These are phyloP conservation scores for Mesochorus sp. DNA, from an alignment of 2,888 invertebrate genomes.

Conservation along the genomic window DNA sequence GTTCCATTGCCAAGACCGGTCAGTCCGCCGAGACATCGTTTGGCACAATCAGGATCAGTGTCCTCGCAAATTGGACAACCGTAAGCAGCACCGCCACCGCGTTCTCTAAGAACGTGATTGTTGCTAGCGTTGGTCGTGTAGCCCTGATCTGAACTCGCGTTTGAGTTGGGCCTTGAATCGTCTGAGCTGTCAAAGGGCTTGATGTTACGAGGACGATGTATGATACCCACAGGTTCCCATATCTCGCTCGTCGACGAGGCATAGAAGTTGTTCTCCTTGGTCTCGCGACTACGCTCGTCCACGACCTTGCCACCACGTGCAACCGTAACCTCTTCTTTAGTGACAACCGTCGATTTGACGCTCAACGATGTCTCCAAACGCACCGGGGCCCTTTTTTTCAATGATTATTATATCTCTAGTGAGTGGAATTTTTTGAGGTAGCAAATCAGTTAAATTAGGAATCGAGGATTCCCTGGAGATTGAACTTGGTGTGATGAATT, in stretches of 20 bases:
- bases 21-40: conserved; percentile 74
- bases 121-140: conserved; percentile 79
- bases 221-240: conserved; percentile 85
- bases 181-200: conserved; percentile 80
- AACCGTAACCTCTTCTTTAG: conserved; percentile 88
- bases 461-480: too few relatives aligned
- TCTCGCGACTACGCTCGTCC: conserved; percentile 88
- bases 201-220: conserved; percentile 76
- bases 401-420: conserved; percentile 3
- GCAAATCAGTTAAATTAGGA: too few relatives aligned
- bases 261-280: conserved; percentile 88
- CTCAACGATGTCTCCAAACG: conserved; percentile 88
- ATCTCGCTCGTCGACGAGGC: conserved; percentile 87
- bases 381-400: conserved; percentile 87
- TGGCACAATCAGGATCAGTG: conserved; percentile 70
- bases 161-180: conserved; percentile 79
- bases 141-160: conserved; percentile 80
- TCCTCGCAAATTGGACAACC: conserved; percentile 74
- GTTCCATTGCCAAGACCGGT: conserved; percentile 65
- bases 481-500: too few relatives aligned
- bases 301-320: conserved; percentile 86
- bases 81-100: conserved; percentile 71
- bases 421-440: conserved; percentile 29
- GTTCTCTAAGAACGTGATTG: conserved; percentile 76
- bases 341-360: conserved; percentile 88